Percentiles rank a stretch among this genome's conserved stretches.
phyloP scores from a whole-genome alignment of 2,888 invertebrate genomes.

The Apotomis turbidana region DNA sequence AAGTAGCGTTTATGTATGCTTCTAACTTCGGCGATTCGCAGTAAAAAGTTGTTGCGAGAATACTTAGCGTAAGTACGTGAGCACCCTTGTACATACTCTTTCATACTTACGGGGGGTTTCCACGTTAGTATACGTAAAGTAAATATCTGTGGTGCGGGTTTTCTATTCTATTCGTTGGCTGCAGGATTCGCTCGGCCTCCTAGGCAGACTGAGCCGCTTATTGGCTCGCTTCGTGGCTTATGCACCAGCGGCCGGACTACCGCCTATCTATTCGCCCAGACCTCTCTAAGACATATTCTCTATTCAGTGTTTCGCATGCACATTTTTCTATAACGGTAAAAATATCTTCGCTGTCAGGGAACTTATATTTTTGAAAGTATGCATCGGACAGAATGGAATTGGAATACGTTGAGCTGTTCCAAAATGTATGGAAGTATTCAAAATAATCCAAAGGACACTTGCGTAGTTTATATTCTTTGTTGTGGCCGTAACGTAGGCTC shows the following conservation, averaged over 20 bases:
- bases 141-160: constrained; percentile 33
- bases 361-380: constrained; percentile 21
- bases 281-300: constrained; percentile 46
- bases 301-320: constrained; percentile 35
- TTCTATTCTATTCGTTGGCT: constrained; percentile 37
- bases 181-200: constrained; percentile 44
- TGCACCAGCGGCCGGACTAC: constrained; percentile 52
- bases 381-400: constrained; percentile 22
- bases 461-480: constrained; percentile 7
- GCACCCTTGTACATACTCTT: constrained; percentile 24
- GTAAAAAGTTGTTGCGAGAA: constrained; percentile 39
- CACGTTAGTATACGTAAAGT: constrained; percentile 23
- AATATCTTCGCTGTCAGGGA: constrained; percentile 12
- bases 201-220: constrained; percentile 67
- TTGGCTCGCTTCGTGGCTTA: constrained; percentile 58
- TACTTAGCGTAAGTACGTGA: constrained; percentile 40
- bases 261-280: constrained; percentile 70
- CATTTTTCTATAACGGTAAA: constrained; percentile 26
- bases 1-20: constrained; percentile 40
- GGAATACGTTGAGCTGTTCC: constrained; percentile 12
- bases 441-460: constrained; percentile 1
- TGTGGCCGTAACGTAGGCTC: background rate
- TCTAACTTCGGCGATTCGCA: constrained; percentile 37
- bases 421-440: constrained; percentile 5
- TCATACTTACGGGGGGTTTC: constrained; percentile 19